Base-by-base conservation (phyloP, 2,888 invertebrate genomes). In the Bellardia pandia region DNA sequence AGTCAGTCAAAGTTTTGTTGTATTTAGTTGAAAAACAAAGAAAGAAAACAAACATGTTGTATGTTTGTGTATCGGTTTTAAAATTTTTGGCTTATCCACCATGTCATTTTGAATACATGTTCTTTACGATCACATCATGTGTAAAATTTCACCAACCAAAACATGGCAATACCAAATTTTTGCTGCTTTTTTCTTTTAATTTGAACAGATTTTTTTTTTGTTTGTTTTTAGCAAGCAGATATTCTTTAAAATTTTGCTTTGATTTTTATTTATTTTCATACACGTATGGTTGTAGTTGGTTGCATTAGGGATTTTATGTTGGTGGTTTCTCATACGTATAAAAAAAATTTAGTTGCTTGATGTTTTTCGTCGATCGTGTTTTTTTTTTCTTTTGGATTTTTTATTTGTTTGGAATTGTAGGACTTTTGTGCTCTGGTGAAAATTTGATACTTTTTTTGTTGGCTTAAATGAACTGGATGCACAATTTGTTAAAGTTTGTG, bases 401-500 rank as follows among this genome's bases (percentile, higher is more conserved):
- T 11, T 64, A 60, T 69, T 62, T 53, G 51, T 13, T 45, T 45
- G 13, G 37, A 37, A 37, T 37, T 37, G 5, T 48, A 14, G 37
- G 45, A 45, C 45, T 85, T 53, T 14, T 40, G 37, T 48, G 37
- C 30, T 81, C 66, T 58, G 48, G 40, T 56, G 48, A 82, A 85
- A 85, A 87, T 85, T 87, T 87, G 87, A 87, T 87, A 87, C 87
- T 85, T 85, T 87, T 83, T 85, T 77, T 83, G 71, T 64, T 81
- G 74, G 78, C 71, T 82, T 78, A 62, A 87, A 85, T 87, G 78
- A 87, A 85, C 78, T 85, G 87, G 51, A 82, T 87, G 66, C 87
- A 87, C 87, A 87, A 87, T 87, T 87, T 85, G 64, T 82, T 87
- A 87, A 87, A 85, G 87, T 85, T 87, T 85, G 87, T 75, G 68